A percentile compares a stretch with the other conserved stretches of the same genome.
Conservation (phyloP, 2,797 vertebrate species). For the Geotrypetes seraphini region DNA sequence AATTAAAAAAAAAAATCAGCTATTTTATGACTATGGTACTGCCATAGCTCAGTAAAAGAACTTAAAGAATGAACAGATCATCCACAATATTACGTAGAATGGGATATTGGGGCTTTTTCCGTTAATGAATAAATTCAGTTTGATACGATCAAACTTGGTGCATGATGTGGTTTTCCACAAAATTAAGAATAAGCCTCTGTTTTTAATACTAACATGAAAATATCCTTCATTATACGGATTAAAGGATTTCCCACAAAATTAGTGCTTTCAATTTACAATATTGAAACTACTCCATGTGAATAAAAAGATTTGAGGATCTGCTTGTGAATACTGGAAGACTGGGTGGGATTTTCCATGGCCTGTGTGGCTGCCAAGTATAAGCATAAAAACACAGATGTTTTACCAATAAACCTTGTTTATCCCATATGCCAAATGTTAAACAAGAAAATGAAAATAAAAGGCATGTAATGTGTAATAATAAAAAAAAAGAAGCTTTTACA, state of each 20-base stretch:
- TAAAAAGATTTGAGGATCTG: neutral
- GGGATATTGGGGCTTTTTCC: too few species aligned
- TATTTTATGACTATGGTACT: too few species aligned
- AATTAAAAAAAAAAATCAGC: too few species aligned
- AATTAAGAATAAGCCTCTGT: constrained; percentile 8
- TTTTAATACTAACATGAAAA: constrained; percentile 10
- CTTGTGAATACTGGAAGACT: neutral
- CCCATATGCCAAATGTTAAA: neutral
- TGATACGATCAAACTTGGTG: constrained; percentile 36
- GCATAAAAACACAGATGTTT: neutral
- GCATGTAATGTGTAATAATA: neutral
- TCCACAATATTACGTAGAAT: too few species aligned
- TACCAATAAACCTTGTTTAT: constrained; percentile 1
- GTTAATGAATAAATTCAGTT: too few species aligned
- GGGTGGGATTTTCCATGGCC: constrained; percentile 1
- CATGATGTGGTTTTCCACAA: constrained; percentile 9
- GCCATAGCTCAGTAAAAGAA: too few species aligned
- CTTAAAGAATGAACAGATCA: too few species aligned
- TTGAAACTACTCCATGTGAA: constrained; percentile 10
- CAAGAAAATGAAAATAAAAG: neutral
- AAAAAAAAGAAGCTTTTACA: neutral
- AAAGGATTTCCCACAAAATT: constrained; percentile 33
- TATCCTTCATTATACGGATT: constrained; percentile 38
- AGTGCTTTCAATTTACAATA: constrained; percentile 28
- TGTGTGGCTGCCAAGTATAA: neutral